A percentile compares a stretch with the other conserved stretches of the same genome.
Conservation (phyloP, 2,113 vertebrate genomes). For the Typhlomys cinereus region DNA sequence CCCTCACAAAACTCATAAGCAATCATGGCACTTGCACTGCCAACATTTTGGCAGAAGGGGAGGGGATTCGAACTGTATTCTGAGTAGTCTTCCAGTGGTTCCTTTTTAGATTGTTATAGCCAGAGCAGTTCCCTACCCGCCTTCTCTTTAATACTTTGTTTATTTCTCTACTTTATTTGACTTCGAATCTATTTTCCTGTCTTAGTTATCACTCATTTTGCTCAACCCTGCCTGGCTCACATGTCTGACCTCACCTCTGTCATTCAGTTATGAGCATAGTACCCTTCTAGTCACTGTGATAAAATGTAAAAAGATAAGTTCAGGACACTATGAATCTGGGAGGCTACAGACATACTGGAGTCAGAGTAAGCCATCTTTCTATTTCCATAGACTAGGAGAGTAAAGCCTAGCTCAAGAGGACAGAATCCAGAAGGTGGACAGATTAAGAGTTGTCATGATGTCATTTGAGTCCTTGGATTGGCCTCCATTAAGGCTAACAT, state of each 20-base stretch:
- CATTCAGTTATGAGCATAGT: background rate
- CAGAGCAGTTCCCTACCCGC: background rate
- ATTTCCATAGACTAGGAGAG: background rate
- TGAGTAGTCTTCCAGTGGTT: background rate
- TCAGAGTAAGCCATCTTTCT: background rate
- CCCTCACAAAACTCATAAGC: background rate
- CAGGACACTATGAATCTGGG: background rate
- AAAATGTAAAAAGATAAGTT: background rate
- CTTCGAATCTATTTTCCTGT: slow-evolving; percentile 9
- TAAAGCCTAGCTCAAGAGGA: background rate
- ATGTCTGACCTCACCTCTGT: background rate
- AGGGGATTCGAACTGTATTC: slow-evolving; percentile 17
- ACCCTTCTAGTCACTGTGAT: background rate
- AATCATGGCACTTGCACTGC: background rate
- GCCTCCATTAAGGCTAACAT: background rate
- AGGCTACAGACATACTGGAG: background rate
- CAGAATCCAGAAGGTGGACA: background rate
- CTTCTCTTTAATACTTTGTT: background rate
- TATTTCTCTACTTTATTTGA: background rate
- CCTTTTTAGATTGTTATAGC: background rate
- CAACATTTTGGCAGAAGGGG: background rate
- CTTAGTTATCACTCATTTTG: background rate
- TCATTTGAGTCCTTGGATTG: background rate
- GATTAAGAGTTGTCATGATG: background rate
- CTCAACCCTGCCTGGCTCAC: background rate